A percentile compares a stretch with the other conserved stretches of the same genome.
Evolutionary conservation across 2,113 vertebrate genomes (phyloP).

Genomic region (Nothocercus nigrocapillus): DNA sequence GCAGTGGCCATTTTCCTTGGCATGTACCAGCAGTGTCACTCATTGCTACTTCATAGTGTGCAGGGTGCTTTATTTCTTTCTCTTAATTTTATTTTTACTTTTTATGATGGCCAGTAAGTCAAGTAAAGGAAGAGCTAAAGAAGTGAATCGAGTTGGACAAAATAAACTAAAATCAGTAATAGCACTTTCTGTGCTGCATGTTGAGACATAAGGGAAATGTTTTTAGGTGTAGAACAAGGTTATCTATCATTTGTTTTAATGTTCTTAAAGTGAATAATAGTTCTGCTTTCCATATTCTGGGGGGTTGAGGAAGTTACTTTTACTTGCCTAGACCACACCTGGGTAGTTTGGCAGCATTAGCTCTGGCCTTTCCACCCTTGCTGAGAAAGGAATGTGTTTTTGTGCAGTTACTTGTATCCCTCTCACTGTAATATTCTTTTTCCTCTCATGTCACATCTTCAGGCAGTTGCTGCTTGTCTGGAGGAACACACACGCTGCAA

Average conservation of each 20-base stretch:
- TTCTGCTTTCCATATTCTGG: background rate
- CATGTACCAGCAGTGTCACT: background rate
- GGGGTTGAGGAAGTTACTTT: too few species aligned
- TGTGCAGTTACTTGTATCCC: background rate
- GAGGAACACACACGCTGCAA: background rate
- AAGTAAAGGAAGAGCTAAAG: conserved; percentile 13
- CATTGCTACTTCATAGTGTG: background rate
- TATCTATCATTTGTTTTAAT: background rate
- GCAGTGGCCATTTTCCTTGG: background rate
- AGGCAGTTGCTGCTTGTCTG: background rate
- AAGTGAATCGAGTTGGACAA: conserved; percentile 30
- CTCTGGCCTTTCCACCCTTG: background rate
- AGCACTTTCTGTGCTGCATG: background rate
- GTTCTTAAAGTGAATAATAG: background rate
- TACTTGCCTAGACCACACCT: background rate
- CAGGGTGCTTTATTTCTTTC: background rate
- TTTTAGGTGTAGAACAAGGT: background rate
- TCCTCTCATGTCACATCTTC: background rate
- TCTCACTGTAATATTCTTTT: background rate
- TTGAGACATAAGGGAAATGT: too few species aligned
- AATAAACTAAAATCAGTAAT: background rate
- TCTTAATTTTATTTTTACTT: background rate
- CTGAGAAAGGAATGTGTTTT: background rate
- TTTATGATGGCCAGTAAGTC: background rate
- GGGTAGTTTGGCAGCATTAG: background rate